Percentiles rank a stretch among this genome's conserved stretches.
Conservation (phyloP, 2,888 invertebrate species). For the Scaptomyza tumidula region DNA sequence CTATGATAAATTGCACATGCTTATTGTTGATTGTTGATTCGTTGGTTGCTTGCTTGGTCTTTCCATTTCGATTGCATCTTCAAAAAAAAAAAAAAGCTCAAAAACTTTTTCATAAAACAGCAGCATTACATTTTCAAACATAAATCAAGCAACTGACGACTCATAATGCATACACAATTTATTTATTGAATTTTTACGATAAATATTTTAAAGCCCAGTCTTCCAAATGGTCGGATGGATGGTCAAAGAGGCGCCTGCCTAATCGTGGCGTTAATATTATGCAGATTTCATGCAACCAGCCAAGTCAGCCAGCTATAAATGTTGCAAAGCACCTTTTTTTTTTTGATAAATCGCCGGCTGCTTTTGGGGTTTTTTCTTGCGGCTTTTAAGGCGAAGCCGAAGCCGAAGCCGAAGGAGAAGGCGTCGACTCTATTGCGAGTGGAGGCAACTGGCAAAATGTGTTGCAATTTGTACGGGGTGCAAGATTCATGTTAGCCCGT, state of each 20-base stretch:
- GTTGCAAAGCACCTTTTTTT: constrained; percentile 58
- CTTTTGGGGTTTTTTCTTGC: constrained; percentile 45
- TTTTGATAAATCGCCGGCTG: constrained; percentile 64
- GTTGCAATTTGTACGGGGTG: constrained; percentile 53
- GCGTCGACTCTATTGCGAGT: constrained; percentile 1
- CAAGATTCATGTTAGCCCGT: constrained; percentile 23
- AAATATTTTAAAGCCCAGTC: constrained; percentile 31
- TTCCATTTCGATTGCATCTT: constrained; percentile 64
- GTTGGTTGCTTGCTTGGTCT: constrained; percentile 37
- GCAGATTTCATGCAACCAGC: constrained; percentile 70
- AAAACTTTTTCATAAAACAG: constrained; percentile 14
- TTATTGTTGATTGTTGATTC: constrained; percentile 32
- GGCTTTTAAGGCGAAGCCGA: background rate
- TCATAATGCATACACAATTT: constrained; percentile 63
- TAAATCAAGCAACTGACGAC: constrained; percentile 68
- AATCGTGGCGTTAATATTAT: constrained; percentile 69
- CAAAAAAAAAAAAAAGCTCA: background rate
- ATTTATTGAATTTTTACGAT: constrained; percentile 67
- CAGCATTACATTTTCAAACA: constrained; percentile 61
- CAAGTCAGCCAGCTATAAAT: constrained; percentile 48
- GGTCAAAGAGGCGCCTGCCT: constrained; percentile 46
- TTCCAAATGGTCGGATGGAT: constrained; percentile 32
- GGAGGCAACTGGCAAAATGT: constrained; percentile 42
- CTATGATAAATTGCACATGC: constrained; percentile 71
- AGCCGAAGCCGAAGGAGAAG: constrained; percentile 43